Evolutionary conservation across 1,140 invertebrate genomes (phyloP), one percentile per base, ranked within the genome.

Genomic region (Plectus sambesii): DNA sequence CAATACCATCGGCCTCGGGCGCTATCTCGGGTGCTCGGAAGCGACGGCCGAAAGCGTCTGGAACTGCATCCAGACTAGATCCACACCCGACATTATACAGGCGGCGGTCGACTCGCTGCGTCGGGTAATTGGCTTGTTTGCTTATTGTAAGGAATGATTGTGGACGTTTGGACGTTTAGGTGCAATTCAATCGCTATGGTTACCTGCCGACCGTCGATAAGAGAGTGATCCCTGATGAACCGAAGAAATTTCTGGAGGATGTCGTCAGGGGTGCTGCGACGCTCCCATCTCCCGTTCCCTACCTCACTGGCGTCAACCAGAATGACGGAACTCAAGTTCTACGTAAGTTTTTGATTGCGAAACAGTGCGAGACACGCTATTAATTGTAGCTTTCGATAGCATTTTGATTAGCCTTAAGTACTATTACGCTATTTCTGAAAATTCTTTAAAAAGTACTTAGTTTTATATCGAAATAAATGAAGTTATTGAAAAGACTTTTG

Each of bases 241-340:
- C 64, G 4, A 42, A 58, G n/a, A 63, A 52, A 50, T 29, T 64
- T 22, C 48, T 66, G 8, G 47, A 64, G 24, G 59, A 69, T 36
- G 63, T 55, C 17, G 55, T 53, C 5, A 53, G 39, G 12, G 47
- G 49, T 22, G 37, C 24, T 5, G 42, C 61, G 8, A 49, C 49
- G 8, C 40, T 66, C 25, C 33, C 53, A 30, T 62, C 50, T 43
- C 56, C 64, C 4, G 65, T 66, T 2, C 64, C 64, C 2, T 61
- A 60, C 19, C 41, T 66, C 0, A 66, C 58, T 27, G 64, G 64
- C 4, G 29, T 68, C 26, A 66, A 66, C 44, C 38, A 49, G 15
- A 56, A 66, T 6, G 64, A 66, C 40, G 64, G 64, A n/a, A 44
- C 45, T 33, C 65, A 66, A 47, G 63, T 57, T 3, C 58, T 66